These are phyloP conservation scores for Aurelia coerulea DNA, from an alignment of 30 jellyfish, hydroid and myxozoan species.

Conservation along the genomic window DNA sequence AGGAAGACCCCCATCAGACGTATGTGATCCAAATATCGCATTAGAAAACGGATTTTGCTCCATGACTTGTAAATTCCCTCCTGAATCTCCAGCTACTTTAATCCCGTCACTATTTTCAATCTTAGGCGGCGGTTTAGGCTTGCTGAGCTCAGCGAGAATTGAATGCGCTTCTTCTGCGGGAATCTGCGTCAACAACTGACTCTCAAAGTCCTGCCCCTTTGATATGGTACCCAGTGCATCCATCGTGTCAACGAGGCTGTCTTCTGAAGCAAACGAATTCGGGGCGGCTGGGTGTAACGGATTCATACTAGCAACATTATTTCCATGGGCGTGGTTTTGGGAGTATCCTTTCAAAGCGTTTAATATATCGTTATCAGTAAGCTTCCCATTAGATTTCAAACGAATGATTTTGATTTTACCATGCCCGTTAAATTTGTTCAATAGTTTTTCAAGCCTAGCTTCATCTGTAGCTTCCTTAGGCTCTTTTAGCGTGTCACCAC, in stretches of 20 bases:
- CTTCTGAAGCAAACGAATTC: conserved; percentile 8
- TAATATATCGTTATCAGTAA: conserved; percentile 42
- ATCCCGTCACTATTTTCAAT: conserved; percentile 66
- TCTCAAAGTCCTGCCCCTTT: conserved; percentile 57
- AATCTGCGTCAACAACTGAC: conserved; percentile 50
- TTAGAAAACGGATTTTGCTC: conserved; percentile 71
- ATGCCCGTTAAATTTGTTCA: conserved; percentile 12
- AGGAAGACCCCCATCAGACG: conserved; percentile 7
- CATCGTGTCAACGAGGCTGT: conserved; percentile 21
- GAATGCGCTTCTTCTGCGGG: conserved; percentile 72
- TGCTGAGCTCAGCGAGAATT: conserved; percentile 47
- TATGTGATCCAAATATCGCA: conserved; percentile 41
- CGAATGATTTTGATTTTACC: conserved; percentile 49
- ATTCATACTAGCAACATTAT: neutral
- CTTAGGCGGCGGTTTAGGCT: conserved; percentile 51
- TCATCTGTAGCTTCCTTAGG: conserved; percentile 9
- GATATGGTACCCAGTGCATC: conserved; percentile 57
- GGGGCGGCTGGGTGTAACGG: neutral
- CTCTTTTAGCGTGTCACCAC: conserved; percentile 2
- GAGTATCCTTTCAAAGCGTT: conserved; percentile 35
- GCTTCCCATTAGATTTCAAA: conserved; percentile 28
- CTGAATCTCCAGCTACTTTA: conserved; percentile 60
- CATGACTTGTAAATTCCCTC: conserved; percentile 52
- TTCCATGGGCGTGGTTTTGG: conserved; percentile 6
- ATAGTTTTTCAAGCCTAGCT: neutral